phyloP scores from a whole-genome alignment of 1,140 invertebrate genomes.

The Venturia canescens region DNA sequence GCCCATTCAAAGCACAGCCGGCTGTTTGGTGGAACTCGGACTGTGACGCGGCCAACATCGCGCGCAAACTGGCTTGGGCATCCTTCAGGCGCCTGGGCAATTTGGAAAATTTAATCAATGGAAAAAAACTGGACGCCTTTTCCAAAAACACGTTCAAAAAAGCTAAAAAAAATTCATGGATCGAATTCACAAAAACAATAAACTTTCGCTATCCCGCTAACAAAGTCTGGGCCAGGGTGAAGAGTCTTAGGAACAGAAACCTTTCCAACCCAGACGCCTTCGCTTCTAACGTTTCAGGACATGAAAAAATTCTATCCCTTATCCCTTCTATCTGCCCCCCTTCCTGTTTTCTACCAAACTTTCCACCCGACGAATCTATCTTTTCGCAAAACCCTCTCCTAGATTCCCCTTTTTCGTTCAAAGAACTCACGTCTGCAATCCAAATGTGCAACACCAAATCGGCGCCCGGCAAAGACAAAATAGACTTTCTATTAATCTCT shows the following conservation, averaged over 20 bases:
- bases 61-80: background rate
- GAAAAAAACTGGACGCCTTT: background rate
- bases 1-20: background rate
- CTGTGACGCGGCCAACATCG: background rate
- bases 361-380: background rate
- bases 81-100: background rate
- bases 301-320: background rate
- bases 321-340: slow-evolving; percentile 26
- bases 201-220: background rate
- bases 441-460: background rate
- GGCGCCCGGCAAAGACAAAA: background rate
- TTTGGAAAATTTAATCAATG: background rate
- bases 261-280: background rate
- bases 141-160: background rate
- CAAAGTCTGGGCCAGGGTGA: background rate
- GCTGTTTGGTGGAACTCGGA: slow-evolving; percentile 1
- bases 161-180: background rate
- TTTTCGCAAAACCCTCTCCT: background rate
- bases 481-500: background rate
- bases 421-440: background rate
- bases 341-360: slow-evolving; percentile 4
- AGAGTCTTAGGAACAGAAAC: background rate
- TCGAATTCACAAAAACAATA: background rate
- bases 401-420: background rate
- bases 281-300: background rate